phyloP scores from a whole-genome alignment of 1,140 invertebrate species.

The Arion vulgaris region DNA sequence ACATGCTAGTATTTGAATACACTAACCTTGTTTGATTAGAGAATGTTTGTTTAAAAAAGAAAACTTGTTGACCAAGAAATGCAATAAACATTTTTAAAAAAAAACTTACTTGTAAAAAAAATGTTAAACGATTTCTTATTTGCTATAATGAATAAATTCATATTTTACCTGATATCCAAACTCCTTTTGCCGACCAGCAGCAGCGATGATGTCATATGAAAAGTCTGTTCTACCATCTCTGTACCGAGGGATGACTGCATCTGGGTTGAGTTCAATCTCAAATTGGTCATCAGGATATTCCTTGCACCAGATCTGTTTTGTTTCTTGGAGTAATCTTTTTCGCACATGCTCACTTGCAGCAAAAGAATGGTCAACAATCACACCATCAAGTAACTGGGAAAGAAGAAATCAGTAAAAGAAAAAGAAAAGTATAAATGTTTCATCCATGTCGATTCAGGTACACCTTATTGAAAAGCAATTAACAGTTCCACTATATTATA shows the following conservation, averaged over 20 bases:
- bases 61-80: too few relatives aligned
- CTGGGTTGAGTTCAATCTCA: conserved; percentile 50
- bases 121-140: too few relatives aligned
- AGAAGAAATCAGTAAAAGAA: conserved; percentile 10
- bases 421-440: too few relatives aligned
- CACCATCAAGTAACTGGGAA: conserved; percentile 58
- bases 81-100: too few relatives aligned
- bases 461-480: background rate
- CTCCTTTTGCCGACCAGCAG: conserved; percentile 69
- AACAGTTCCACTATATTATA: too few relatives aligned
- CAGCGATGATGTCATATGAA: conserved; percentile 71
- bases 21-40: too few relatives aligned
- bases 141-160: too few relatives aligned
- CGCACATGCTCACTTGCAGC: conserved; percentile 54
- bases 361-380: conserved; percentile 71
- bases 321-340: conserved; percentile 50
- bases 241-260: conserved; percentile 12
- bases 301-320: conserved; percentile 51
- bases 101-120: too few relatives aligned
- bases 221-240: conserved; percentile 41
- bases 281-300: conserved; percentile 57
- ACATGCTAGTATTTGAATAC: too few relatives aligned
- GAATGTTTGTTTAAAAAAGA: too few relatives aligned
- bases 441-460: background rate
- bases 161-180: conserved; percentile 71